These are phyloP conservation scores for Theretra japonica DNA, from an alignment of 2,888 invertebrate genomes.

Conservation along the genomic window DNA sequence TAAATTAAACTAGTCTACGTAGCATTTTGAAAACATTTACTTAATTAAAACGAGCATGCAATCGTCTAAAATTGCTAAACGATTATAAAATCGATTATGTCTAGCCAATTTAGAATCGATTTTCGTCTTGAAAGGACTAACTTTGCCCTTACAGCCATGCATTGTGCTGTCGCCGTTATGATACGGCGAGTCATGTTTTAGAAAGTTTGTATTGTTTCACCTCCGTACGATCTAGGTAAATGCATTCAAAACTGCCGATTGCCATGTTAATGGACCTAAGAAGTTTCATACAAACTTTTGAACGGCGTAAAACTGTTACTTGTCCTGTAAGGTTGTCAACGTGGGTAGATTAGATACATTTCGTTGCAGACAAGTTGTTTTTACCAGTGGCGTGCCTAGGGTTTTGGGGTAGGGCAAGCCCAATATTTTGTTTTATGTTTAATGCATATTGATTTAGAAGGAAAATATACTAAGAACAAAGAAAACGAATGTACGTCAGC, in stretches of 20 bases:
- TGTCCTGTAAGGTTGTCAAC: neutral
- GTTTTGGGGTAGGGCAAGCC: too few relatives aligned
- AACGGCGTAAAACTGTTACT: neutral
- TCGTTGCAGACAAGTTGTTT: too few relatives aligned
- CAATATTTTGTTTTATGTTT: too few relatives aligned
- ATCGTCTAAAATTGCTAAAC: neutral
- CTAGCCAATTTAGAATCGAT: neutral
- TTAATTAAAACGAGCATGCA: too few relatives aligned
- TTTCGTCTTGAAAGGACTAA: neutral
- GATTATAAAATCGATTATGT: neutral
- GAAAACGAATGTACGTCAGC: too few relatives aligned
- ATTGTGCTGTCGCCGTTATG: conserved; percentile 12
- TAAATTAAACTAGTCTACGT: too few relatives aligned
- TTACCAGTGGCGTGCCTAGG: too few relatives aligned
- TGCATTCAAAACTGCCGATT: neutral
- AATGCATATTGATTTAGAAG: too few relatives aligned
- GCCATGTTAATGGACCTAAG: neutral
- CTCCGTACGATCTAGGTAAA: neutral
- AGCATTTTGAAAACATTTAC: too few relatives aligned
- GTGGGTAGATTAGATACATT: neutral
- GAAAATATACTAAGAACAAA: too few relatives aligned
- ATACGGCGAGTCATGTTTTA: conserved; percentile 18
- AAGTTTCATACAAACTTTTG: neutral
- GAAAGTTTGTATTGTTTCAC: conserved; percentile 18
- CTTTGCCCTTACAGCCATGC: neutral